A percentile compares a stretch with the other conserved stretches of the same genome.
These are phyloP conservation scores for Cavia aperea DNA, from an alignment of 2,113 vertebrate genomes.

Conservation along the genomic window DNA sequence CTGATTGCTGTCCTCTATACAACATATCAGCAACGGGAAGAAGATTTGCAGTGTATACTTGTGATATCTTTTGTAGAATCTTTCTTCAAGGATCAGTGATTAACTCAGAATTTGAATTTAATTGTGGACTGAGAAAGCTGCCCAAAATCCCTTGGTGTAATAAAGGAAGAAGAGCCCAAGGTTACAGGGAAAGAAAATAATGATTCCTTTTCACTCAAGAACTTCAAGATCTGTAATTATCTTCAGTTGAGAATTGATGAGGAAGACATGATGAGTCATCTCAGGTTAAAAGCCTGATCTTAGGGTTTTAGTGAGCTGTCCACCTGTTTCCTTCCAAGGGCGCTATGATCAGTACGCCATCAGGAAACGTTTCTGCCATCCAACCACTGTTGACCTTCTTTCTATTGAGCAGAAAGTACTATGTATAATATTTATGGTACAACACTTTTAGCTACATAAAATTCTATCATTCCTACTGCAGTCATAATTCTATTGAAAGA, in stretches of 20 bases:
- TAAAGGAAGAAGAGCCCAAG: slow-evolving; percentile 6
- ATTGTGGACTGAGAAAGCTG: neutral
- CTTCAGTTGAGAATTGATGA: neutral
- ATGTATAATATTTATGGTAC: neutral
- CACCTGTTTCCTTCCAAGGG: neutral
- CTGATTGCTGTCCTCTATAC: neutral
- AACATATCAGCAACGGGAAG: neutral
- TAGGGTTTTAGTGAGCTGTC: neutral
- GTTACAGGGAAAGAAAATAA: neutral
- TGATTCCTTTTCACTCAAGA: neutral
- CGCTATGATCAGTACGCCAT: neutral
- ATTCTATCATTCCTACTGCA: neutral
- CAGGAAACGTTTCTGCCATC: neutral
- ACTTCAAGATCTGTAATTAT: neutral
- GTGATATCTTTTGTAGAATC: neutral
- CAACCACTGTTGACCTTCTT: neutral
- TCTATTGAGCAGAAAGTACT: neutral
- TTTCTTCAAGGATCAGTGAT: neutral
- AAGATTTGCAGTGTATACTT: neutral
- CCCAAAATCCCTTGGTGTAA: neutral
- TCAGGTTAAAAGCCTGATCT: neutral
- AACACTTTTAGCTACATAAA: neutral
- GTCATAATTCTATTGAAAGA: neutral
- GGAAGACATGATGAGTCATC: neutral
- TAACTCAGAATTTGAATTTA: slow-evolving; percentile 18